These are phyloP conservation scores for Vireo altiloquus DNA, from an alignment of 2,113 vertebrate species.

Conservation along the genomic window DNA sequence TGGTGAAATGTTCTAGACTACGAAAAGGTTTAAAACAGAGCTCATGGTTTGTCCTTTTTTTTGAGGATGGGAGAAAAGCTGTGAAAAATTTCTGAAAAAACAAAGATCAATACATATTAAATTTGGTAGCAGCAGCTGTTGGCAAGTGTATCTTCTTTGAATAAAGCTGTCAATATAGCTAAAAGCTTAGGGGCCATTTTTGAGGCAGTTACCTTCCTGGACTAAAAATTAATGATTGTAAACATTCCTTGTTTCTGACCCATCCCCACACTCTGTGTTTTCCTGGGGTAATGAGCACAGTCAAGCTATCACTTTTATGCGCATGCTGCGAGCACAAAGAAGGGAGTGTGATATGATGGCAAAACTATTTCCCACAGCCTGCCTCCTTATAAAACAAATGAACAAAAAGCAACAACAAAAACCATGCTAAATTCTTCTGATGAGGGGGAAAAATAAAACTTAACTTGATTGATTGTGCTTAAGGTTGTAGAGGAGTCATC, in stretches of 20 bases:
- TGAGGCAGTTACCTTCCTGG: slow-evolving; percentile 8
- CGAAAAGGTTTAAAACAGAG: slow-evolving; percentile 41
- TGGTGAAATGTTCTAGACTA: not conserved
- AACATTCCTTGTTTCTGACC: not conserved
- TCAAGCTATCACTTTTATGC: not conserved
- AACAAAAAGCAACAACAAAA: not conserved
- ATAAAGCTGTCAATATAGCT: slow-evolving; percentile 58
- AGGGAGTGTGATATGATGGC: not conserved
- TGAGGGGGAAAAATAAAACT: not conserved
- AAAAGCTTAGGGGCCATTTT: slow-evolving; percentile 28
- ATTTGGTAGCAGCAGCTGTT: slow-evolving; percentile 35
- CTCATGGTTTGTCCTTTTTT: slow-evolving; percentile 23
- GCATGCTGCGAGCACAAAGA: not conserved
- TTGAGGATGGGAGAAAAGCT: not conserved
- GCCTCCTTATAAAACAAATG: not conserved
- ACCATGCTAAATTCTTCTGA: not conserved
- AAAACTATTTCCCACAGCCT: not conserved
- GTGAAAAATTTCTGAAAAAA: slow-evolving; percentile 23
- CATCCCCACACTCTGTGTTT: not conserved
- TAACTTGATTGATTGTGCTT: not conserved
- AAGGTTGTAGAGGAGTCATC: not conserved
- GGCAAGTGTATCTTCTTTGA: slow-evolving; percentile 18
- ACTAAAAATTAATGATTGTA: slow-evolving; percentile 37
- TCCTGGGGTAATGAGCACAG: not conserved
- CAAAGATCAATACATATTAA: slow-evolving; percentile 37